phyloP scores from a whole-genome alignment of 2,888 invertebrate genomes.

The Fragum fragum region DNA sequence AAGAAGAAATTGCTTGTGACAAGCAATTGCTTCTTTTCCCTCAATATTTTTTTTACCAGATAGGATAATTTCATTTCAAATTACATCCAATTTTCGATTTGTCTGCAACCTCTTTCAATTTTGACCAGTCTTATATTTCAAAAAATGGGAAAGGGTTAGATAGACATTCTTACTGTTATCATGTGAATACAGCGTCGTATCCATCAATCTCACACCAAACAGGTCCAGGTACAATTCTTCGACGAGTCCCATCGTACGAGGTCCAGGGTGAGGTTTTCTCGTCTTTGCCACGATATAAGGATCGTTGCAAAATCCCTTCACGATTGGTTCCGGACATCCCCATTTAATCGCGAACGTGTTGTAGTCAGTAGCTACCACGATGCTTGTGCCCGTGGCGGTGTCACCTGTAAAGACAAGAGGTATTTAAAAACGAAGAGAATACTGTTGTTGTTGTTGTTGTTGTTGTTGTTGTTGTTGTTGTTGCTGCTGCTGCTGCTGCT shows the following conservation, averaged over 20 bases:
- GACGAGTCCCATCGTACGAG: background rate
- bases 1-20: too few species aligned
- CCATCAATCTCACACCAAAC: background rate
- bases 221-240: background rate
- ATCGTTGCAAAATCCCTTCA: background rate
- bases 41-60: too few species aligned
- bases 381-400: background rate
- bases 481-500: too few species aligned
- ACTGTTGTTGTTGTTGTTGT: too few species aligned
- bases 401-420: background rate
- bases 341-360: background rate
- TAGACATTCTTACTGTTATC: constrained; percentile 1
- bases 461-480: too few species aligned
- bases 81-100: too few species aligned
- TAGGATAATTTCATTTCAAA: too few species aligned
- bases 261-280: background rate
- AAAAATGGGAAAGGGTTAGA: too few species aligned
- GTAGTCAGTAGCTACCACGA: constrained; percentile 2
- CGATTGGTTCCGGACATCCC: constrained; percentile 1
- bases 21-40: too few species aligned
- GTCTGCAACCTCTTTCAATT: too few species aligned
- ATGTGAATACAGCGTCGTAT: background rate
- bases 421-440: too few species aligned
- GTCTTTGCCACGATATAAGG: background rate
- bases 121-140: too few species aligned